Conservation (phyloP, 2,888 invertebrate species). For the Nomada hirtipes region DNA sequence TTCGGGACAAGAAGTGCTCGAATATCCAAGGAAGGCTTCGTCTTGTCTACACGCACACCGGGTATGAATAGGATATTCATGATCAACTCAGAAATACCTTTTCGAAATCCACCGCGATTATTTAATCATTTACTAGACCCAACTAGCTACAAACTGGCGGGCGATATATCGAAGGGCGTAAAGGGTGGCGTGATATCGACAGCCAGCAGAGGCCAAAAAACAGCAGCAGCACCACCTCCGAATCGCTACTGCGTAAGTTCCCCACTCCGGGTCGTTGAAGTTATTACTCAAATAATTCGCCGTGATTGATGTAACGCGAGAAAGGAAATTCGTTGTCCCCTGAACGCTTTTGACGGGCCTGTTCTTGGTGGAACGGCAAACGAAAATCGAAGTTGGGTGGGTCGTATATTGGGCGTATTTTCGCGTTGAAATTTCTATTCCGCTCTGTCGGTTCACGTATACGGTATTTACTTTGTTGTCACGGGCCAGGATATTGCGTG, state of each 20-base stretch:
- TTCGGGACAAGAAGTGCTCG: constrained; percentile 64
- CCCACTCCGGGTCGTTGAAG: not conserved
- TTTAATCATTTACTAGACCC: constrained; percentile 33
- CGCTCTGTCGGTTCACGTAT: constrained; percentile 52
- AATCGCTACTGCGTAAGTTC: constrained; percentile 55
- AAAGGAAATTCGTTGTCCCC: constrained; percentile 12
- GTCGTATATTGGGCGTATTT: constrained; percentile 39
- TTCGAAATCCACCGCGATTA: not conserved
- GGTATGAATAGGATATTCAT: constrained; percentile 51
- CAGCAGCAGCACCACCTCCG: constrained; percentile 1
- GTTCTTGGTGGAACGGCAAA: constrained; percentile 1
- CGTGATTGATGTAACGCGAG: constrained; percentile 23
- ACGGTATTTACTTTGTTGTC: constrained; percentile 68
- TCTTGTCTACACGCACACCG: constrained; percentile 55
- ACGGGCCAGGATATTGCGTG: constrained; percentile 70
- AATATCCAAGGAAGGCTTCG: constrained; percentile 42
- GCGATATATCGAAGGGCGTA: constrained; percentile 51
- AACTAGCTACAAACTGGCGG: constrained; percentile 42
- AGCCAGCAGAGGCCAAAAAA: not conserved
- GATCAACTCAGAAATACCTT: too few species aligned
- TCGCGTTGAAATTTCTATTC: constrained; percentile 57
- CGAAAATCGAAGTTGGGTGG: constrained; percentile 40
- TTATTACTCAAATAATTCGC: not conserved
- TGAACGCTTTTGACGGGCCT: not conserved
- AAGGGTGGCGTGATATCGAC: constrained; percentile 52